Evolutionary conservation across 2,113 vertebrate genomes (phyloP).

Genomic region (Progne subis): DNA sequence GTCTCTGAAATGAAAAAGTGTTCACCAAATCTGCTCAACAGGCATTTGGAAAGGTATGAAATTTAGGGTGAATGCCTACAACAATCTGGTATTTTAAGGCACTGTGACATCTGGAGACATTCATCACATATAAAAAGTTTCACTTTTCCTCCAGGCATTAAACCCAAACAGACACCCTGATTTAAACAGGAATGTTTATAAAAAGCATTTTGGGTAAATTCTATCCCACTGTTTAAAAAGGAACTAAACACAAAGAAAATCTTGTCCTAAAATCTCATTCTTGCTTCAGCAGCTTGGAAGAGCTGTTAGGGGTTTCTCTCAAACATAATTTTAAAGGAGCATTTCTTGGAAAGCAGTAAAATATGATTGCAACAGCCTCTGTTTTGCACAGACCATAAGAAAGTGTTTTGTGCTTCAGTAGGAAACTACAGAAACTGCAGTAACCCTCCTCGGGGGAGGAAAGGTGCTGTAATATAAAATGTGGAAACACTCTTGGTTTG

Average conservation of each 20-base stretch:
- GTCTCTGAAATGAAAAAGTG: neutral
- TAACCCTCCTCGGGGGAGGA: neutral
- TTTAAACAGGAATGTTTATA: neutral
- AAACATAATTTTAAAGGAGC: neutral
- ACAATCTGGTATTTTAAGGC: neutral
- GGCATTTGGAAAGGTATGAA: neutral
- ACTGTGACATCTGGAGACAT: neutral
- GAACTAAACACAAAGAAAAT: neutral
- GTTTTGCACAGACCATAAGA: neutral
- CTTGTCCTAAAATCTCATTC: neutral
- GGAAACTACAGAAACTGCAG: constrained; percentile 10
- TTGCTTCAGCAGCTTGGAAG: neutral
- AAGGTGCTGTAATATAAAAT: neutral
- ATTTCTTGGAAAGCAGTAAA: neutral
- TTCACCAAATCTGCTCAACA: neutral
- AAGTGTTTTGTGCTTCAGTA: neutral
- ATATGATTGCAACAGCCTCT: neutral
- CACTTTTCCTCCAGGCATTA: neutral
- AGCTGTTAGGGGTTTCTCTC: neutral
- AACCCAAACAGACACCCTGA: neutral
- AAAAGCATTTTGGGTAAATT: neutral
- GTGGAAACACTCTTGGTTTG: neutral
- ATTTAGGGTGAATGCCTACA: neutral
- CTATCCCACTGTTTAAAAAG: neutral
- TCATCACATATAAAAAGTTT: neutral